These are phyloP conservation scores for Hydrocynus forskahlii DNA, from an alignment of 2,797 vertebrate genomes.

Conservation along the genomic window DNA sequence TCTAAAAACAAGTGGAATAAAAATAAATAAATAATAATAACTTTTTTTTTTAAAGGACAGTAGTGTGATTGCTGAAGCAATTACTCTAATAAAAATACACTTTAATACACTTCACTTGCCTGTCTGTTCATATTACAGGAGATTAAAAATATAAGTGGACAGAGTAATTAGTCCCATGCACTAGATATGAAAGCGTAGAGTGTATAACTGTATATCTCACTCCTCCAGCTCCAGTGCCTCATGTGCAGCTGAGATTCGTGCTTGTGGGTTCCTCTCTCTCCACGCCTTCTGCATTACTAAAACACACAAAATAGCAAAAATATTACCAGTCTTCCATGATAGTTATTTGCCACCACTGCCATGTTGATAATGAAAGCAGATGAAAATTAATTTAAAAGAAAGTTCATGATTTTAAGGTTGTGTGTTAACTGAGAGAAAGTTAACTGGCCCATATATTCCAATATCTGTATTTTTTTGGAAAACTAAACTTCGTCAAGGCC, in stretches of 20 bases:
- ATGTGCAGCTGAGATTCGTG: constrained; percentile 95
- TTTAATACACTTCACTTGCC: background rate
- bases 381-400: too few relatives aligned
- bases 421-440: background rate
- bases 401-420: too few relatives aligned
- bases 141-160: background rate
- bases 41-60: too few relatives aligned
- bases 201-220: constrained; percentile 70
- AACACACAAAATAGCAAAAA: constrained; percentile 54
- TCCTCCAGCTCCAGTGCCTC: constrained; percentile 97
- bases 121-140: background rate
- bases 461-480: background rate
- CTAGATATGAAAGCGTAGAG: background rate
- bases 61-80: too few relatives aligned
- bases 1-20: too few relatives aligned
- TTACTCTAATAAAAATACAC: background rate
- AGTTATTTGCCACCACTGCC: background rate
- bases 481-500: background rate
- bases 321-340: background rate
- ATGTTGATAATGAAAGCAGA: background rate
- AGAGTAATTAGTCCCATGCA: background rate
- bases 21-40: too few relatives aligned
- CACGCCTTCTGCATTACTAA: constrained; percentile 99
- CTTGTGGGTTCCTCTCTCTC: constrained; percentile 97
- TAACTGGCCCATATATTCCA: too few relatives aligned